Conservation (phyloP, 2,888 invertebrate genomes). For the Dexiosoma caninum region DNA sequence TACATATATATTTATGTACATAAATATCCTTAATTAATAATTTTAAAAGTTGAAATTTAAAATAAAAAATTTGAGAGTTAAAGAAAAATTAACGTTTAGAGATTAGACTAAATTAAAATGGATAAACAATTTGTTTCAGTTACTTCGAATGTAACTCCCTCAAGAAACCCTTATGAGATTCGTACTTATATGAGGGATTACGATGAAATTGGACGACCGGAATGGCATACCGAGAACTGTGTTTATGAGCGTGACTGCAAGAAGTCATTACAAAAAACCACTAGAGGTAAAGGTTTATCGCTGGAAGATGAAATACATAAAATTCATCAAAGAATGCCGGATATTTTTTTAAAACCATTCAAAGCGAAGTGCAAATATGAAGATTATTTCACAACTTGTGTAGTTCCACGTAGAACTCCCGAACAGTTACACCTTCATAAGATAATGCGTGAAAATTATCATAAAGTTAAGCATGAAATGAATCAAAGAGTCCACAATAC, state of each 20-base stretch:
- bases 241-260: slow-evolving; percentile 67
- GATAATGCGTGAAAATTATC: slow-evolving; percentile 68
- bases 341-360: slow-evolving; percentile 67
- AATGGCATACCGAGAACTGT: slow-evolving; percentile 69
- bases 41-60: neutral
- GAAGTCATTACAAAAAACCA: slow-evolving; percentile 65
- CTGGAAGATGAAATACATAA: slow-evolving; percentile 72
- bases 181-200: slow-evolving; percentile 72
- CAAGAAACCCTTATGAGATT: slow-evolving; percentile 72
- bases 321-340: slow-evolving; percentile 69
- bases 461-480: slow-evolving; percentile 63
- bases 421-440: slow-evolving; percentile 68
- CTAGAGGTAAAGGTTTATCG: slow-evolving; percentile 70
- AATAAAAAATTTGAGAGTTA: neutral
- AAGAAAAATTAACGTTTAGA: slow-evolving; percentile 32
- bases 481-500: slow-evolving; percentile 68
- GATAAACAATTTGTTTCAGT: slow-evolving; percentile 73
- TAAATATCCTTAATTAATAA: neutral
- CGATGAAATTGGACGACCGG: slow-evolving; percentile 47
- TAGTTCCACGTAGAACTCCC: slow-evolving; percentile 68
- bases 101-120: slow-evolving; percentile 66
- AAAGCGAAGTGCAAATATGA: slow-evolving; percentile 66
- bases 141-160: slow-evolving; percentile 69
- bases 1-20: no score
- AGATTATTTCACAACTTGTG: slow-evolving; percentile 69